phyloP scores from a whole-genome alignment of 2,113 vertebrate genomes.

The Melanotaenia duboulayi region DNA sequence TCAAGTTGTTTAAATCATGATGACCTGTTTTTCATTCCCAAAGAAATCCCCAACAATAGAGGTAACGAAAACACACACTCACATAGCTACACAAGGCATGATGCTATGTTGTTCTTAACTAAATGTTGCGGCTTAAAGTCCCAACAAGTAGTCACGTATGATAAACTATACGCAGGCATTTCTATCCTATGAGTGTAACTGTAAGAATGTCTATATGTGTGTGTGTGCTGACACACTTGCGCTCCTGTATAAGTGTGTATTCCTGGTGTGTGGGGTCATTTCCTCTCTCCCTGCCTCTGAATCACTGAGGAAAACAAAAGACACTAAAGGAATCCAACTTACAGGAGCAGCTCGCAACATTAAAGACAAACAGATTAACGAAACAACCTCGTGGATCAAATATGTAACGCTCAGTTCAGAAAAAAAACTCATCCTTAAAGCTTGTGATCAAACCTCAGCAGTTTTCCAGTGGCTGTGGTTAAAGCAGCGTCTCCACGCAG shows the following conservation, averaged over 20 bases:
- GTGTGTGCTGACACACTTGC: slow-evolving; percentile 37
- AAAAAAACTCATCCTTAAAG: neutral
- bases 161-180: slow-evolving; percentile 2
- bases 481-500: slow-evolving; percentile 3
- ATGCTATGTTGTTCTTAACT: slow-evolving; percentile 34
- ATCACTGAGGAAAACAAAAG: slow-evolving; percentile 58
- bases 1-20: neutral
- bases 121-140: slow-evolving; percentile 36
- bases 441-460: slow-evolving; percentile 55
- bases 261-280: slow-evolving; percentile 67
- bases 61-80: neutral
- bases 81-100: neutral
- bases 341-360: slow-evolving; percentile 45
- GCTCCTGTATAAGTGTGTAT: slow-evolving; percentile 47
- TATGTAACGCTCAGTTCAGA: neutral
- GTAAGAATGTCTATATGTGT: slow-evolving; percentile 25
- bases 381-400: slow-evolving; percentile 15
- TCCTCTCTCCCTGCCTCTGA: slow-evolving; percentile 63
- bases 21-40: too few species aligned
- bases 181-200: slow-evolving; percentile 4
- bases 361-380: neutral
- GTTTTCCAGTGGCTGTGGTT: slow-evolving; percentile 59
- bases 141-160: slow-evolving; percentile 16
- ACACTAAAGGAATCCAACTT: slow-evolving; percentile 41
- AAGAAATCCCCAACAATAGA: too few species aligned